Evolutionary conservation across 2,797 vertebrate genomes (phyloP).

Genomic region (Allobates femoralis): DNA sequence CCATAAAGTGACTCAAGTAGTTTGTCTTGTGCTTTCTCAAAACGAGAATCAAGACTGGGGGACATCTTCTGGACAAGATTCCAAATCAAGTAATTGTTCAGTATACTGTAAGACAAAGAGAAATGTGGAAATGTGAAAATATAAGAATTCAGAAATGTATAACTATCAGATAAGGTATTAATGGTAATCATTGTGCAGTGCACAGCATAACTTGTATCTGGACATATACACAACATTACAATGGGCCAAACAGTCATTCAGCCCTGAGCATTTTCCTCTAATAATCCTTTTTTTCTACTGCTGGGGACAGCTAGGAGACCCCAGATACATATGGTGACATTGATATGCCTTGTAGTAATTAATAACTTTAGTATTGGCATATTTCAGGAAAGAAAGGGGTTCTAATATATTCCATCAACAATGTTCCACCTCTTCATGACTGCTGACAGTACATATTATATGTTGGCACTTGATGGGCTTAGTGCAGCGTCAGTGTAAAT

Average conservation of each 20-base stretch:
- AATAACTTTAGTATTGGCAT: neutral
- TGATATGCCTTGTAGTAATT: neutral
- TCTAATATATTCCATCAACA: neutral
- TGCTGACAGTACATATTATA: no score
- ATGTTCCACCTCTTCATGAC: no score
- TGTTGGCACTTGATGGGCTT: no score
- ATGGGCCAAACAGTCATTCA: neutral
- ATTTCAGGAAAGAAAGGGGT: neutral
- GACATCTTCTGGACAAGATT: conserved; percentile 93
- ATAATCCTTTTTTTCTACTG: neutral
- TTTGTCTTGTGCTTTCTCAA: conserved; percentile 94
- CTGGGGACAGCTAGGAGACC: neutral
- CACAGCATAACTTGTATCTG: neutral
- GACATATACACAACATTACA: neutral
- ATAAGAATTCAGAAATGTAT: neutral
- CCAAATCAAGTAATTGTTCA: conserved; percentile 98
- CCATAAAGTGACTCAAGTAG: conserved; percentile 93
- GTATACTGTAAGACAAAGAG: conserved; percentile 72
- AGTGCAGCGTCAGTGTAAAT: no score
- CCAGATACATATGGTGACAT: neutral
- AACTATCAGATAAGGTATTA: neutral
- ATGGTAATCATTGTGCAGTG: neutral
- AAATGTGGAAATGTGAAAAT: neutral
- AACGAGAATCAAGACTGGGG: conserved; percentile 90
- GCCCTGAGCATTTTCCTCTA: neutral